These are phyloP conservation scores for Microhierax caerulescens DNA, from an alignment of 2,797 vertebrate species.

Conservation along the genomic window DNA sequence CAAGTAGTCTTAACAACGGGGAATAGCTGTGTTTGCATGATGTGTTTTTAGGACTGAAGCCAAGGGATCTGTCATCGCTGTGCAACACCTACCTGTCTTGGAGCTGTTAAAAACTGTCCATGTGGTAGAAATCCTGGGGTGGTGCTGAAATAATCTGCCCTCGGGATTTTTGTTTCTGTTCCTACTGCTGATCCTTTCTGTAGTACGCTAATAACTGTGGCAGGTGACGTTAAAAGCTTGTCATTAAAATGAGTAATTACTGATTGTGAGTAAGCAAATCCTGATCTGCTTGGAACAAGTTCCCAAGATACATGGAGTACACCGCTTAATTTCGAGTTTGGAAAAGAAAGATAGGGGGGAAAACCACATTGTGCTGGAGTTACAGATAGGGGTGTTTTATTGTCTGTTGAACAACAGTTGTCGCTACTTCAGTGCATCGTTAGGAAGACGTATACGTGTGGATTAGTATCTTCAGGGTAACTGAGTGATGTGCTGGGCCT, in stretches of 20 bases:
- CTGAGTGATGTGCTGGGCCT: neutral
- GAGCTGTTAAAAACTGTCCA: neutral
- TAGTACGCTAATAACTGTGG: neutral
- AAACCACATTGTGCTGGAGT: fast-evolving
- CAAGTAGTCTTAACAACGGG: neutral
- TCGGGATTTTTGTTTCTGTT: constrained; percentile 5
- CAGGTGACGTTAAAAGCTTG: neutral
- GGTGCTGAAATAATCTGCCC: constrained; percentile 42
- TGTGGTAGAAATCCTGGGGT: neutral
- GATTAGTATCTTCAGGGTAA: neutral
- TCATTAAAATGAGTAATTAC: neutral
- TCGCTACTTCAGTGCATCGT: fast-evolving
- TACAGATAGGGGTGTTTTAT: neutral
- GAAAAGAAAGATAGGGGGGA: neutral
- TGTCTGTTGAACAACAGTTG: neutral
- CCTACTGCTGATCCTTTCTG: neutral
- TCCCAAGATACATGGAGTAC: neutral
- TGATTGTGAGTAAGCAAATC: neutral
- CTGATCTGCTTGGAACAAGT: neutral
- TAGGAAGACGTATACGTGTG: neutral
- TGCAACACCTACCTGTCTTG: constrained; percentile 16
- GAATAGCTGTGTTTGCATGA: neutral
- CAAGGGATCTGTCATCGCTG: neutral
- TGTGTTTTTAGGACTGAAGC: neutral
- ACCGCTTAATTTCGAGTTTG: neutral